Evolutionary conservation across 92 coral and sea anemone species (phyloP).

Genomic region (Phenganax stokvisi): DNA sequence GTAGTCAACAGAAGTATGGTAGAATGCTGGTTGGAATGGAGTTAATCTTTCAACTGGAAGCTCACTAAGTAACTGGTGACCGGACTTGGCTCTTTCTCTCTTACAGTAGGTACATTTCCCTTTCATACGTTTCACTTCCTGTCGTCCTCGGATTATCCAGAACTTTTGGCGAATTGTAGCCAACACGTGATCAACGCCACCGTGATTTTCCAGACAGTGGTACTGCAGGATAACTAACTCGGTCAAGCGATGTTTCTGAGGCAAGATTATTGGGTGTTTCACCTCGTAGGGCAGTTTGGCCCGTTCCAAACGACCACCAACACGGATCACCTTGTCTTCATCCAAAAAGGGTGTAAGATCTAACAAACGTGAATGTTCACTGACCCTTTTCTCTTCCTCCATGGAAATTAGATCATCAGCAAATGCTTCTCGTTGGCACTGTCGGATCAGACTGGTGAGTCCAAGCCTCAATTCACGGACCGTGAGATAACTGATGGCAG

Average conservation of each 20-base stretch:
- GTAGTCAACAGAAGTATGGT: slow-evolving; percentile 30
- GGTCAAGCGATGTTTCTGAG: slow-evolving; percentile 43
- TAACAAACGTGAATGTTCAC: slow-evolving; percentile 5
- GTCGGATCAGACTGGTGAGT: slow-evolving; percentile 4
- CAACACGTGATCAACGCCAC: slow-evolving; percentile 48
- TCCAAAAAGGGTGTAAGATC: slow-evolving; percentile 42
- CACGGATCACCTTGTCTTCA: slow-evolving; percentile 42
- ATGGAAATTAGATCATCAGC: slow-evolving; percentile 31
- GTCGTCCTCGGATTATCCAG: slow-evolving; percentile 48
- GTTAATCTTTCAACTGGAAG: slow-evolving; percentile 46
- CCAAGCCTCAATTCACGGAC: slow-evolving; percentile 11
- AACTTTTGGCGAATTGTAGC: slow-evolving; percentile 49
- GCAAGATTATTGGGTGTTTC: slow-evolving; percentile 50
- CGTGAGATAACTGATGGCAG: background rate
- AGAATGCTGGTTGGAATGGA: slow-evolving; percentile 40
- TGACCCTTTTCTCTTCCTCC: slow-evolving; percentile 3
- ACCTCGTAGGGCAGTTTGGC: slow-evolving; percentile 49
- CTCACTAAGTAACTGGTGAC: slow-evolving; percentile 46
- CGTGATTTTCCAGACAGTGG: slow-evolving; percentile 41
- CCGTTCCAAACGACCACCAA: slow-evolving; percentile 51
- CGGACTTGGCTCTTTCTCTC: slow-evolving; percentile 19
- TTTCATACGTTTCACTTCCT: slow-evolving; percentile 44
- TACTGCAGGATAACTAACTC: slow-evolving; percentile 31
- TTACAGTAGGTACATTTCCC: slow-evolving; percentile 47
- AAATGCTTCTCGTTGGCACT: slow-evolving; percentile 39